Base-by-base conservation (phyloP, 2,888 invertebrate species). In the Deroplatys truncata region DNA sequence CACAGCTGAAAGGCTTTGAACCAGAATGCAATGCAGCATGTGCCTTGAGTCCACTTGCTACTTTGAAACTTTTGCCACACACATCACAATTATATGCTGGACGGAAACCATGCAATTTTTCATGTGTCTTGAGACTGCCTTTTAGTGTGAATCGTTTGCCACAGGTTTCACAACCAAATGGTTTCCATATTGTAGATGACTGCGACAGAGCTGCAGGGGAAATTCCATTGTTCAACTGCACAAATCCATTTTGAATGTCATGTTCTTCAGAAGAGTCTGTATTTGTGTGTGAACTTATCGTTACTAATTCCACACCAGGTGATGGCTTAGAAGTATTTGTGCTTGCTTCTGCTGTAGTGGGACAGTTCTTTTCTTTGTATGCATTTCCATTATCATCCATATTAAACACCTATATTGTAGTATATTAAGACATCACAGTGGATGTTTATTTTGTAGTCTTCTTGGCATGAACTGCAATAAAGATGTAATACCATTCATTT, bases 51-150 rank as follows among this genome's bases (percentile, higher is more conserved):
- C 87, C 87, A 83, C n/a, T 83, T 20, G 83, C 83, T 35, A 87
- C 83, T 87, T 87, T 87, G 20, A 87, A 87, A 28, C 25, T 87
- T 83, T 87, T 87, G 20, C 87, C 87, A 87, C 87, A 87, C 0
- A 87, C 28, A 87, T 87, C 87, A 87, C 87, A 87, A 83, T 31
- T 83, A 72, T 87, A 87, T 20, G 83, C 43, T 83, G 87, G 83
- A 7, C 87, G 82, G 31, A 87, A 87, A 28, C 87, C 83, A 83
- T 87, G 87, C 29, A 87, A 83, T 28, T 87, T 87, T 82, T 87
- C 87, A n/a, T 87, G 87, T 25, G 87, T 87, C 28, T 35, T 87
- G n/a, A 87, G 82, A 28, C 87, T 87, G 29, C 87, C 87, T 87
- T 31, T 87, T 35, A 87, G 43, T 16, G 87, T 87, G 35, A 87